Evolutionary conservation across 1,140 invertebrate genomes (phyloP).

Genomic region (Drosophila pseudoobscura): DNA sequence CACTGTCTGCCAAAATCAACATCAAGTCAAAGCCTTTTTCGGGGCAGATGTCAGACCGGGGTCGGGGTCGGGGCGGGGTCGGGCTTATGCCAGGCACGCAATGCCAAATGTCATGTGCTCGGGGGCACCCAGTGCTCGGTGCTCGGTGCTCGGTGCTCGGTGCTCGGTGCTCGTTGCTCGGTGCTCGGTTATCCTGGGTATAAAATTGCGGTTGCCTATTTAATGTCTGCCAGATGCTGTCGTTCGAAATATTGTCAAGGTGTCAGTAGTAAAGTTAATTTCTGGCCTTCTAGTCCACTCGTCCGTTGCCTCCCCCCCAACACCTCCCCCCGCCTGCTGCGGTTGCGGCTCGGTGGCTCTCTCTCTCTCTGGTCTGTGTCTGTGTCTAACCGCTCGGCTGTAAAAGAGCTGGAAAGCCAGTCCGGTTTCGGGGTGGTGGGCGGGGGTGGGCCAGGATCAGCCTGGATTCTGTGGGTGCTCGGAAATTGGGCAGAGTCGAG

Average conservation of each 20-base stretch:
- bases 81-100: slow-evolving; percentile 59
- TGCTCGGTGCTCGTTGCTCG: too few species aligned
- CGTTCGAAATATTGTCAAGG: slow-evolving; percentile 76
- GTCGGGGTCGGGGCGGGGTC: slow-evolving; percentile 7
- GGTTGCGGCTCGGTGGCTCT: slow-evolving; percentile 52
- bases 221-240: slow-evolving; percentile 43
- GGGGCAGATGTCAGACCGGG: slow-evolving; percentile 21
- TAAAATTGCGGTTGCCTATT: slow-evolving; percentile 42
- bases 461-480: slow-evolving; percentile 39
- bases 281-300: slow-evolving; percentile 40
- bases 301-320: neutral
- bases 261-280: slow-evolving; percentile 80
- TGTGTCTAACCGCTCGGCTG: slow-evolving; percentile 70
- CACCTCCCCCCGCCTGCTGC: slow-evolving; percentile 30
- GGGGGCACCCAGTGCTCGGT: slow-evolving; percentile 27
- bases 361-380: slow-evolving; percentile 51
- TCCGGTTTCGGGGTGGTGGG: too few species aligned
- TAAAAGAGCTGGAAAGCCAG: slow-evolving; percentile 74
- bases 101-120: slow-evolving; percentile 57
- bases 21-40: slow-evolving; percentile 42
- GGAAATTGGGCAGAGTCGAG: slow-evolving; percentile 7
- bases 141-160: slow-evolving; percentile 11
- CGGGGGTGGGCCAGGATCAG: slow-evolving; percentile 37
- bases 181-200: slow-evolving; percentile 19
- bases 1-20: slow-evolving; percentile 70